Evolutionary conservation across 1,140 invertebrate species (phyloP), one percentile per base, ranked within the genome.

Genomic region (Maconellicoccus hirsutus): DNA sequence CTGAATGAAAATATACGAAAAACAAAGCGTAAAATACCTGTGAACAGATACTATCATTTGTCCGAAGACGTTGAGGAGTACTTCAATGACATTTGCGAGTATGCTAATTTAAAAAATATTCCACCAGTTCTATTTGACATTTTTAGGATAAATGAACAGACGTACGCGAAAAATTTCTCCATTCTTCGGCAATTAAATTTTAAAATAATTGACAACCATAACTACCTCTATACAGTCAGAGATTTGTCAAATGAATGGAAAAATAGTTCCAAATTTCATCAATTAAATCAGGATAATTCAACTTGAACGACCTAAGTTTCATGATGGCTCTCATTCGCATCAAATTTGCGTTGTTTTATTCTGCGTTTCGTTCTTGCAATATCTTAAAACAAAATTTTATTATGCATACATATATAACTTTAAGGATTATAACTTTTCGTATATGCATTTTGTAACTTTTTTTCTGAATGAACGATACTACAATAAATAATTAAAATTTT

Each of bases 1-100:
- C 6, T 7, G 14, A 38, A 38, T 38, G 42, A 52, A 52, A 52
- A 52, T 8, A 52, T 16, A 52, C n/a, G n/a, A 16, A 52, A 52
- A 52, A 2, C 4, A 4, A 16, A 52, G n/a, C 42, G n/a, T 3
- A 52, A 16, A 52, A 52, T 52, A 8, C 42, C 42, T 8, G n/a
- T 8, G n/a, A 52, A 52, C n/a, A 52, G 42, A 52, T 52, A 52
- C n/a, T 52, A 52, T 52, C 42, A 52, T 52, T 52, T 52, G n/a
- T 52, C 42, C 16, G 2, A 4, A 3, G 16, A 52, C n/a, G n/a
- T 52, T 8, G 42, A 8, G 42, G n/a, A 16, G 16, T 52, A 52
- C 42, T 52, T 52, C 16, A 16, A 52, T 52, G 42, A 52, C n/a
- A 52, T 52, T 16, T 16, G 12, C n/a, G 42, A 52, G 16, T 52